Evolutionary conservation across 2,113 vertebrate species (phyloP).

Genomic region (Carettochelys insculpta): DNA sequence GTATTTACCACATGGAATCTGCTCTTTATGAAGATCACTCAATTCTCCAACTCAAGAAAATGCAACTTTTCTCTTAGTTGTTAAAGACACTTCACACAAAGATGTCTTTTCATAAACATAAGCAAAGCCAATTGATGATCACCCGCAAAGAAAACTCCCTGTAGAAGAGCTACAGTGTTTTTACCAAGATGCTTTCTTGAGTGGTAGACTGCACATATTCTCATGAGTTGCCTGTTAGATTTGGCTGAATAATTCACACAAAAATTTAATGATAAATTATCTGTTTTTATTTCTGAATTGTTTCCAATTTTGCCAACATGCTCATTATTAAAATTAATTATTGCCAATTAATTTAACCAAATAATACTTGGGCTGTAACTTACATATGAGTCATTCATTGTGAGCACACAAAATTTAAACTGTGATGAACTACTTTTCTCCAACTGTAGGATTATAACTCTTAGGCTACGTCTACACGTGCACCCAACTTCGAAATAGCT

Average conservation of each 20-base stretch:
- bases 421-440: not conserved
- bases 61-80: not conserved
- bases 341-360: not conserved
- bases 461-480: too few relatives aligned
- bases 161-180: not conserved
- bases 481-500: too few relatives aligned
- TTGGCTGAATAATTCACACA: not conserved
- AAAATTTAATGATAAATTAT: not conserved
- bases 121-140: not conserved
- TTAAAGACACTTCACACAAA: constrained; percentile 21
- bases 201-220: not conserved
- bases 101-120: constrained; percentile 7
- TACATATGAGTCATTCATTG: not conserved
- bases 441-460: not conserved
- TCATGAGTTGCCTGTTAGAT: not conserved
- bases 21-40: not conserved
- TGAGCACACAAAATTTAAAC: not conserved
- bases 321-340: not conserved
- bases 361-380: not conserved
- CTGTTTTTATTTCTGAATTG: not conserved
- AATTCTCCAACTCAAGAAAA: constrained; percentile 14
- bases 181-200: not conserved
- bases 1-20: not conserved
- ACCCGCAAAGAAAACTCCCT: not conserved
- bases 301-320: not conserved